Percentiles rank a stretch among this genome's conserved stretches.
Evolutionary conservation across 2,113 vertebrate genomes (phyloP).

Genomic region (Lophotis ruficrista): DNA sequence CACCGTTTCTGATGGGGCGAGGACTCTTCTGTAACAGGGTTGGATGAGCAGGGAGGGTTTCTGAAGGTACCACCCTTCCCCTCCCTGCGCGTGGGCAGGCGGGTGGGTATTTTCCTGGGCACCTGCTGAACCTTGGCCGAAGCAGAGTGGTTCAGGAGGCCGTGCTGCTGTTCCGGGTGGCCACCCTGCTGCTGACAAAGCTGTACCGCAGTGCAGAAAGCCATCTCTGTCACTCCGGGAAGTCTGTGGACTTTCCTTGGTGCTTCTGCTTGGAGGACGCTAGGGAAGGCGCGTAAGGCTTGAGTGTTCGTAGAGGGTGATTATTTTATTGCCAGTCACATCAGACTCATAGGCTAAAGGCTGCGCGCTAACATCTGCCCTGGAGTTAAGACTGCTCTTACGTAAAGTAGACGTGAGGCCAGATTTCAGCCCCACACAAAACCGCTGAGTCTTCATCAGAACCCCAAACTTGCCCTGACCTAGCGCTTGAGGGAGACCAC

Average conservation of each 20-base stretch:
- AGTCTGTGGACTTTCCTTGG: neutral
- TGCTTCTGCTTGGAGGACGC: neutral
- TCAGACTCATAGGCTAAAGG: neutral
- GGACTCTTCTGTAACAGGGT: accelerated
- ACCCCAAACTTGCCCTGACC: neutral
- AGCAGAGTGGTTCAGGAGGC: neutral
- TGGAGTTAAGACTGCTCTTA: neutral
- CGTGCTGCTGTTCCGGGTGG: accelerated
- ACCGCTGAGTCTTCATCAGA: neutral
- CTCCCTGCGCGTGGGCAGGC: neutral
- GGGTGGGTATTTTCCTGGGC: neutral
- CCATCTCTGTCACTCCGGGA: neutral
- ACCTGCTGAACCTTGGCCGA: neutral
- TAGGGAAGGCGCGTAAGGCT: neutral
- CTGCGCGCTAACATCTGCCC: accelerated
- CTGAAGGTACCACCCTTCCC: neutral
- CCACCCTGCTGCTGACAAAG: neutral
- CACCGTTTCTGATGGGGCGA: neutral
- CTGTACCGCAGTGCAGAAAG: neutral
- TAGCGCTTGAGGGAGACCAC: neutral
- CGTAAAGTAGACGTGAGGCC: neutral
- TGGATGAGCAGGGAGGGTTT: neutral
- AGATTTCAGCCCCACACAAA: neutral
- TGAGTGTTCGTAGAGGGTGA: neutral
- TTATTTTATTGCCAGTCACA: neutral